Evolutionary conservation across 92 coral and sea anemone species (phyloP).

Genomic region (Palythoa heliodiscus): DNA sequence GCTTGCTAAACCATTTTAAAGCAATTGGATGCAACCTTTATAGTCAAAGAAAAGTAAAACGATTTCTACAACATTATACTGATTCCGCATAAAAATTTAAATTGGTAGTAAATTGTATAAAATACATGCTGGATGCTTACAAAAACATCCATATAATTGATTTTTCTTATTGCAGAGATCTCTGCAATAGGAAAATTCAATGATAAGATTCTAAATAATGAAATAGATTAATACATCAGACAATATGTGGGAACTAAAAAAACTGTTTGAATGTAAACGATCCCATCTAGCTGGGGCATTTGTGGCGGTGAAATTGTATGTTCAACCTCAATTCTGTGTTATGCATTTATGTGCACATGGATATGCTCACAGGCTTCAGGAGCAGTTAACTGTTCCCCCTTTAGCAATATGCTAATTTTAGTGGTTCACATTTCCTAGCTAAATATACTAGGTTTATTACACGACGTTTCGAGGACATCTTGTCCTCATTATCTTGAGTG

Average conservation of each 20-base stretch:
- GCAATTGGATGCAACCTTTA: background rate
- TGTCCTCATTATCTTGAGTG: too few relatives aligned
- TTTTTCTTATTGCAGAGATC: background rate
- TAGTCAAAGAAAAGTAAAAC: background rate
- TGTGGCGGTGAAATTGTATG: background rate
- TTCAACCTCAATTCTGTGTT: background rate
- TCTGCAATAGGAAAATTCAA: background rate
- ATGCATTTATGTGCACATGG: background rate
- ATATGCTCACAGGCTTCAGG: background rate
- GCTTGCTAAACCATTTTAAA: background rate
- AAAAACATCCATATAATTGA: too few relatives aligned
- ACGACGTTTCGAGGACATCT: too few relatives aligned
- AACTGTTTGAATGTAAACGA: background rate
- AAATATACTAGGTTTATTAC: too few relatives aligned
- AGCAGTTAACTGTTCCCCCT: background rate
- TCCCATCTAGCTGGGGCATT: background rate
- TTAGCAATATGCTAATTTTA: background rate
- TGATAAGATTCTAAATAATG: background rate
- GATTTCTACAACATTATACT: background rate
- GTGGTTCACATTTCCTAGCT: too few relatives aligned
- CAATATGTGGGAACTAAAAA: background rate
- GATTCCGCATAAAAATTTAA: background rate
- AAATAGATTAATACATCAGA: background rate
- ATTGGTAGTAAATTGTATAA: background rate
- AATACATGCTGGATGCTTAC: background rate